Evolutionary conservation across 92 coral and sea anemone species (phyloP), one percentile per base, ranked within the genome.

Genomic region (Bergia sp.): DNA sequence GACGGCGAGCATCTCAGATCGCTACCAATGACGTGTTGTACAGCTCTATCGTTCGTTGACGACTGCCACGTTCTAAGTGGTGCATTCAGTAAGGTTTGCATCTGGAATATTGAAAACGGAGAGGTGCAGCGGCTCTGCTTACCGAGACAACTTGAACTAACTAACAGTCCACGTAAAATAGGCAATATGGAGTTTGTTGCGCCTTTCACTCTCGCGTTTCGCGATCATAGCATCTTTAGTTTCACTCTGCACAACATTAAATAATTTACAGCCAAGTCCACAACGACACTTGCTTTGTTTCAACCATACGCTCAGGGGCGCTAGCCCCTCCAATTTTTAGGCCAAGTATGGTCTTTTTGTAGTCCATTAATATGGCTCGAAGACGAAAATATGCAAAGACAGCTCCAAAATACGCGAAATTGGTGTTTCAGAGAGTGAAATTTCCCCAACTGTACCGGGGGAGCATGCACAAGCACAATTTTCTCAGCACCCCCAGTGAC

Each of bases 11-110:
- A 4, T 5, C 73, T 66, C 29, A 11, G 73, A 66, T 66, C 73
- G 37, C 8, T 66, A 8, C 7, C 73, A 12, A 37, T 21, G n/a
- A 66, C 21, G 5, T 66, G n/a, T 16, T 66, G 73, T 66, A 66
- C 73, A 18, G 73, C 73, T 66, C 73, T 66, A 4, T 66, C 73
- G 73, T 66, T 66, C n/a, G n/a, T 66, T 37, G 73, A 16, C 73
- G 29, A 66, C 73, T 20, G 7, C 29, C 73, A 21, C 73, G 73
- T 66, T 66, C 73, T 66, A 37, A 6, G 37, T n/a, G 73, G 73
- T 21, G 73, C 21, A 66, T 66, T 66, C 29, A 66, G 73, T 21
- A 23, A 66, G 29, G 29, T 66, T 20, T 8, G 37, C 73, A 66
- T 66, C n/a, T 66, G 73, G 73, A 66, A 66, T 37, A 37, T 66